Base-by-base conservation (phyloP, 2,888 invertebrate species). In the Orthosia gracilis region DNA sequence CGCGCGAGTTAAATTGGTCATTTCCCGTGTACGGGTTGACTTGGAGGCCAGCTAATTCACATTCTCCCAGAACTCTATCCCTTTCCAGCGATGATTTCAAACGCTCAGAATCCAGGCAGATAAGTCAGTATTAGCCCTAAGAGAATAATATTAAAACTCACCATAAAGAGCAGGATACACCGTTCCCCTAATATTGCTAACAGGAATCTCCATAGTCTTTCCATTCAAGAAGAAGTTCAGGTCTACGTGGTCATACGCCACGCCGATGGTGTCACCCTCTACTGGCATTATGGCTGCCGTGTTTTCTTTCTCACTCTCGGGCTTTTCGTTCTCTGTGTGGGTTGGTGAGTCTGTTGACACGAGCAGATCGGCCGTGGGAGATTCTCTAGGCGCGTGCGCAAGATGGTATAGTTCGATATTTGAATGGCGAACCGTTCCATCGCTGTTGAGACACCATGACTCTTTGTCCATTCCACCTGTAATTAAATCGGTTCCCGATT, bases 171-270 rank as follows among this genome's bases (percentile, higher is more conserved):
- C 98, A 47, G 99, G 99, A 95, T 98, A 99, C 3, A 99, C 98
- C 2, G 98, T 98, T 81, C 99, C 99, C 91, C 98, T 98, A 80
- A 99, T 98, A 94, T 98, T 99, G 82, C 98, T 97, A 61, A 99
- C 97, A 26, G 99, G 98, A 87, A 98, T 97, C 88, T 99, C 98
- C 90, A 99, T 96, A 88, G 98, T 97, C 90, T 98, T 98, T 3
- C 99, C 99, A 95, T 99, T 99, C 57, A 99, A 96, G 94, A 97
- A 99, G 96, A 99, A 99, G 93, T 99, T 99, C 76, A 99, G 95
- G 90, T 99, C 99, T 76, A 99, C 98, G 93, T 99, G 99, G 93
- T 99, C 99, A 93, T 98, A 99, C 0, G 99, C 98, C 52, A 99
- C 97, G 40, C 99, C 99, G 88, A 99, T 97, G 71, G 99, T 97